These are phyloP conservation scores for Clitarchus hookeri DNA, from an alignment of 2,888 invertebrate species.

Conservation along the genomic window DNA sequence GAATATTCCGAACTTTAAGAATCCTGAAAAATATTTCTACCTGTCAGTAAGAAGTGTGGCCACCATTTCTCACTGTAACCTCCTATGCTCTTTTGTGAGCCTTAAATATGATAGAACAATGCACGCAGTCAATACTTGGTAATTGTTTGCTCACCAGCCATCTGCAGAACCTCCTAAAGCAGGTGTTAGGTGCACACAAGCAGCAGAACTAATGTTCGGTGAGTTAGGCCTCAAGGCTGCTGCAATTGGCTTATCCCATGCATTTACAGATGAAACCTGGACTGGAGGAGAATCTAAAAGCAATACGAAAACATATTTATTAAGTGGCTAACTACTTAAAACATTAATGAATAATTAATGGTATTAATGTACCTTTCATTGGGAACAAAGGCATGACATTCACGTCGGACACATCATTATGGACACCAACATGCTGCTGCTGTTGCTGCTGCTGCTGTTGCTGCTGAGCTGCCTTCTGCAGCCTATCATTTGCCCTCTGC, in stretches of 20 bases:
- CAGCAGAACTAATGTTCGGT: slow-evolving; percentile 51
- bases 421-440: slow-evolving; percentile 46
- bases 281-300: slow-evolving; percentile 32
- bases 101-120: no score
- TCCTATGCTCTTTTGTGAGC: no score
- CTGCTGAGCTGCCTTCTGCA: slow-evolving; percentile 55
- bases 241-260: slow-evolving; percentile 85
- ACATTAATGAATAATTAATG: no score
- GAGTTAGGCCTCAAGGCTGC: slow-evolving; percentile 66
- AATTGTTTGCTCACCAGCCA: slow-evolving; percentile 42
- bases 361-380: slow-evolving; percentile 43
- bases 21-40: no score
- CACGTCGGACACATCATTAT: slow-evolving; percentile 46
- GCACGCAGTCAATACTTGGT: no score
- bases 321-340: slow-evolving; percentile 40
- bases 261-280: slow-evolving; percentile 72
- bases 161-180: slow-evolving; percentile 35
- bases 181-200: slow-evolving; percentile 38
- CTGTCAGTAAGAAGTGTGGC: no score
- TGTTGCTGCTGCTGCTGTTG: slow-evolving; percentile 49
- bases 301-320: neutral
- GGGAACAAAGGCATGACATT: slow-evolving; percentile 45
- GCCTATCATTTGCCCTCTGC: slow-evolving; percentile 65
- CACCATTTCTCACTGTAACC: no score
- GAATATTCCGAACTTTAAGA: no score